A percentile compares a stretch with the other conserved stretches of the same genome.
Evolutionary conservation across 2,888 invertebrate genomes (phyloP).

Genomic region (Tetranychus piercei): DNA sequence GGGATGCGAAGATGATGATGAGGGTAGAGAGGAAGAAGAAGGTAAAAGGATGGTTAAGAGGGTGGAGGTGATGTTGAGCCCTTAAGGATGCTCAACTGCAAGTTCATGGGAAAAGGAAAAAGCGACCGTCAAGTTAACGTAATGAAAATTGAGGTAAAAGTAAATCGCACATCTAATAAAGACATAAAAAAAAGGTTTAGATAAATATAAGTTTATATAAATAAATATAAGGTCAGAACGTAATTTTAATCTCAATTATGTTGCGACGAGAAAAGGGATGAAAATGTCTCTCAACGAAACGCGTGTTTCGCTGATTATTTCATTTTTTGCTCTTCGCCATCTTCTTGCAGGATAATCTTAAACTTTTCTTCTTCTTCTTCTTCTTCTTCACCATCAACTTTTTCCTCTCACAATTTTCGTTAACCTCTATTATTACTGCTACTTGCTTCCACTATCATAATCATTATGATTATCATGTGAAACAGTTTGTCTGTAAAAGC

Average conservation of each 20-base stretch:
- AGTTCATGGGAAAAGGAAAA: not conserved
- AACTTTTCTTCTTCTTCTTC: not conserved
- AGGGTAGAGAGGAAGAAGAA: not conserved
- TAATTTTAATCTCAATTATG: not conserved
- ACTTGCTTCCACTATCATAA: no score
- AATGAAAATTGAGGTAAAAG: not conserved
- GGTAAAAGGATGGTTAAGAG: not conserved
- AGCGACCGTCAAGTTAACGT: not conserved
- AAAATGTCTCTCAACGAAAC: not conserved
- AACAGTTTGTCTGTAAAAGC: not conserved
- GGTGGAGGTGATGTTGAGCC: not conserved
- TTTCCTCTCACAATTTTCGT: not conserved
- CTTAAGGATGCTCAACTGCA: not conserved
- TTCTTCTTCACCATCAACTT: no score
- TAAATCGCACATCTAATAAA: not conserved
- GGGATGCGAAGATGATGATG: not conserved
- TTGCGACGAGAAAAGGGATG: not conserved
- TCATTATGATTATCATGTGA: not conserved
- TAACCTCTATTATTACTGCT: no score
- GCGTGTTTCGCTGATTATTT: no score
- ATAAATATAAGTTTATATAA: not conserved
- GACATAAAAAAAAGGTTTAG: not conserved
- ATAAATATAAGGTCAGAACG: slow-evolving; percentile 1
- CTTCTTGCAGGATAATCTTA: not conserved
- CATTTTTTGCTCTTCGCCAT: not conserved